Conservation (phyloP, 2,113 vertebrate genomes). For the Hyperopisus bebe region DNA sequence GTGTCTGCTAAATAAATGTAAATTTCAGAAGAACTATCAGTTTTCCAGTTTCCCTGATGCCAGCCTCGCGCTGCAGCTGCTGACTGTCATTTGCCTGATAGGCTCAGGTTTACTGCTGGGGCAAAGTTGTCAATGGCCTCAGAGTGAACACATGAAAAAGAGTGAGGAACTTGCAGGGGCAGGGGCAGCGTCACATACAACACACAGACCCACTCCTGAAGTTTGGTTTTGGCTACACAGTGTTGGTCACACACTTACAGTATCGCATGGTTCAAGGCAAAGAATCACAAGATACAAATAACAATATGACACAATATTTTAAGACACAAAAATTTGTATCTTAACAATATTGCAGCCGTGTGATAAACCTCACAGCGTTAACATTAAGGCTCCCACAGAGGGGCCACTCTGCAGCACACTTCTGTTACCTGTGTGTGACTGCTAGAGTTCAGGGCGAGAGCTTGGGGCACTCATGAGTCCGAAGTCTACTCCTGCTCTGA, state of each 20-base stretch:
- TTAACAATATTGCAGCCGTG: background rate
- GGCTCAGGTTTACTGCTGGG: background rate
- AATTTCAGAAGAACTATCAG: background rate
- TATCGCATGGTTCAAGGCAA: background rate
- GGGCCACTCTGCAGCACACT: background rate
- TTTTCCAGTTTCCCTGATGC: background rate
- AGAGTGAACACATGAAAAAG: background rate
- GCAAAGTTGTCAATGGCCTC: background rate
- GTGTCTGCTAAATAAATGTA: background rate
- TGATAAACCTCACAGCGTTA: background rate
- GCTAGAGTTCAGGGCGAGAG: background rate
- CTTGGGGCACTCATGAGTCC: background rate
- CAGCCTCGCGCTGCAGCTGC: background rate
- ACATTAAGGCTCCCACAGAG: background rate
- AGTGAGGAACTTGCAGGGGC: background rate
- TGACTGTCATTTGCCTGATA: background rate
- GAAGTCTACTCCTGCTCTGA: background rate
- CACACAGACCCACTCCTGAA: background rate
- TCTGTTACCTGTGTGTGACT: background rate
- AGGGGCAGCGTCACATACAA: background rate
- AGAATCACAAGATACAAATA: background rate
- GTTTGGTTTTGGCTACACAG: background rate
- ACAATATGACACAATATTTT: background rate
- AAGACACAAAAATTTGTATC: background rate
- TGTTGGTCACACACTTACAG: background rate